Evolutionary conservation across 2,888 invertebrate genomes (phyloP), one percentile per base, ranked within the genome.

Genomic region (Eremobia ochroleuca): DNA sequence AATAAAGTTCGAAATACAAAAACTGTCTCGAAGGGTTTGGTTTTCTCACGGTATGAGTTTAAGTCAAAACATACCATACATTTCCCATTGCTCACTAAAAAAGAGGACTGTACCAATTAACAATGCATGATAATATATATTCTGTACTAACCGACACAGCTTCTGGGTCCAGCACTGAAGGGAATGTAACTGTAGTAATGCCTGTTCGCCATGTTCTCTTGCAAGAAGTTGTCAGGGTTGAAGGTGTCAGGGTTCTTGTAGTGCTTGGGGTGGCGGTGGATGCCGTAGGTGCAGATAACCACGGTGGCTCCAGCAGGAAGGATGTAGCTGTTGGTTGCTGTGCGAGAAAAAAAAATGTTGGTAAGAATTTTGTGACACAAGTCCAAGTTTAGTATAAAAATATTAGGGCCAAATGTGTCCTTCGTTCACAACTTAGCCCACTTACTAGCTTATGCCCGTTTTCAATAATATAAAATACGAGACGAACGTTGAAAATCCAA

Each of bases 181-280:
- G 98, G 98, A 73, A 98, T 98, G 90, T 97, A 98, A 81, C 98
- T 97, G 92, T 98, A 98, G 91, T 98, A 98, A 89, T 98, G 98
- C 71, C 98, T 97, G 85, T 98, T 98, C 49, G 97, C 97, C 37
- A 98, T 98, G 75, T 97, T 97, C 91, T 98, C 98, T 0, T 98
- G 98, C 52, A 98, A 93, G 97, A 98, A 98, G 92, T 98, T 98
- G 90, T 98, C 98, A 0, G 98, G 98, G 92, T 98, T 97, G 93
- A 98, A 98, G 80, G 97, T 97, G 2, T 97, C 96, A 0, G 98
- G 98, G 85, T 98, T 97, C 72, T 98, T 97, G 91, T 97, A 98
- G 91, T 98, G 97, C 80, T 97, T 97, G 0, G 97, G 94, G 77
- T 97, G 97, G 76, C 98, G 97, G 90, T 98, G 98, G 65, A 98